Conservation (phyloP, 2,113 vertebrate genomes). For the Ictalurus punctatus region DNA sequence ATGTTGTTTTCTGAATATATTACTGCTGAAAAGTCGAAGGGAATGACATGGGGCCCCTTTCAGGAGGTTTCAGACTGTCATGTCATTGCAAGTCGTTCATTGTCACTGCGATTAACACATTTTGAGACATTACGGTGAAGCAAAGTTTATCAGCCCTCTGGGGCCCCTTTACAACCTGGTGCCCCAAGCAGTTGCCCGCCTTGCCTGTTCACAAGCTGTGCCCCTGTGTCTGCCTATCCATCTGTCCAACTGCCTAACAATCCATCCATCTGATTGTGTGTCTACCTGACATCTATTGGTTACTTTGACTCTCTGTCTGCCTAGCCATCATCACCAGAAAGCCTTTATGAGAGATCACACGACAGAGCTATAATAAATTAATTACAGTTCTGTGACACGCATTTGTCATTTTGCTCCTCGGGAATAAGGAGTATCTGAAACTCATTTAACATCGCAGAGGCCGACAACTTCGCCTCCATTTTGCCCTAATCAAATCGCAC, state of each 20-base stretch:
- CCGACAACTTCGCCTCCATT: neutral
- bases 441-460: neutral
- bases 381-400: neutral
- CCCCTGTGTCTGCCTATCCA: neutral
- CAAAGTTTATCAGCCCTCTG: too few species aligned
- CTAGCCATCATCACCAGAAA: neutral
- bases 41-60: too few species aligned
- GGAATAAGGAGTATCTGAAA: neutral
- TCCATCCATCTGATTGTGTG: too few species aligned
- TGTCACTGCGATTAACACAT: too few species aligned
- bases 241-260: neutral
- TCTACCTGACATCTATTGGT: neutral
- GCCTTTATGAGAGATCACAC: neutral
- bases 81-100: too few species aligned
- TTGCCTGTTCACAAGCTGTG: too few species aligned
- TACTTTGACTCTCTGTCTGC: neutral
- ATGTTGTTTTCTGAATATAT: too few species aligned
- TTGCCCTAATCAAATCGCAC: conserved; percentile 2
- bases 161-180: too few species aligned
- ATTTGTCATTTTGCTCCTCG: neutral
- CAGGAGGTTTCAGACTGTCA: too few species aligned
- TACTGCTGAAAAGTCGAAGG: too few species aligned
- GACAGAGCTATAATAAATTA: neutral
- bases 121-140: too few species aligned
- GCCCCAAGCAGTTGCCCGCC: too few species aligned